These are phyloP conservation scores for Diuraphis noxia DNA, from an alignment of 1,140 invertebrate genomes.

Conservation along the genomic window DNA sequence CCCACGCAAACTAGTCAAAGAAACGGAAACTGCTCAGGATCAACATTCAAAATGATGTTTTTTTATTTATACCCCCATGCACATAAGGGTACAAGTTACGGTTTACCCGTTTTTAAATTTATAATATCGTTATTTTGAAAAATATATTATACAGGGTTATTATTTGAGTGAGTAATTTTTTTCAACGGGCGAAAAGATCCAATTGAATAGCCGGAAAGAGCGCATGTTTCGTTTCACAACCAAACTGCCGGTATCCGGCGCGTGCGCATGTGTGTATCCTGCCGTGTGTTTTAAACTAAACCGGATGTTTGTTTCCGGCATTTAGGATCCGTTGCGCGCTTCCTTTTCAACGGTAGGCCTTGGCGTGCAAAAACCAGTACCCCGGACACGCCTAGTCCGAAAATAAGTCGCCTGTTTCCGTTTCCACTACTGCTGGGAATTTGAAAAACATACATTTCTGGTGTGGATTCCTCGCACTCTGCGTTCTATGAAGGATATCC, in stretches of 20 bases:
- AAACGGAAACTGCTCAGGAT: slow-evolving; percentile 21
- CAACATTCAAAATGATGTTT: neutral
- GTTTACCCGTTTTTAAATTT: neutral
- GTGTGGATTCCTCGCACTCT: slow-evolving; percentile 35
- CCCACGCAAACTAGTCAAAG: slow-evolving; percentile 29
- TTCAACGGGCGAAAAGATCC: slow-evolving; percentile 6
- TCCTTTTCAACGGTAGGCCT: slow-evolving; percentile 21
- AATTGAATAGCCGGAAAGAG: slow-evolving; percentile 45
- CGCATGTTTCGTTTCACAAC: slow-evolving; percentile 32
- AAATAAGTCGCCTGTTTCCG: slow-evolving; percentile 49
- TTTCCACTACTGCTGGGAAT: slow-evolving; percentile 28
- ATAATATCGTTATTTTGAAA: slow-evolving; percentile 13
- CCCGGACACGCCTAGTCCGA: slow-evolving; percentile 44
- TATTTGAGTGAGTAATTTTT: slow-evolving; percentile 21
- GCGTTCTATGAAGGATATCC: slow-evolving; percentile 3
- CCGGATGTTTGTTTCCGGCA: slow-evolving; percentile 50
- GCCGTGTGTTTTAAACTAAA: slow-evolving; percentile 49
- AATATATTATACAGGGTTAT: neutral
- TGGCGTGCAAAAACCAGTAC: slow-evolving; percentile 42
- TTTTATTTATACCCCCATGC: neutral
- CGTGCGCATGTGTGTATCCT: slow-evolving; percentile 22
- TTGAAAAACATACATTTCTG: slow-evolving; percentile 3
- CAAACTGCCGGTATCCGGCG: slow-evolving; percentile 38
- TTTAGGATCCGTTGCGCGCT: slow-evolving; percentile 35
- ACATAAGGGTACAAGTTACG: neutral